Base-by-base conservation (phyloP, 2,888 invertebrate species). In the Xanthia togata region DNA sequence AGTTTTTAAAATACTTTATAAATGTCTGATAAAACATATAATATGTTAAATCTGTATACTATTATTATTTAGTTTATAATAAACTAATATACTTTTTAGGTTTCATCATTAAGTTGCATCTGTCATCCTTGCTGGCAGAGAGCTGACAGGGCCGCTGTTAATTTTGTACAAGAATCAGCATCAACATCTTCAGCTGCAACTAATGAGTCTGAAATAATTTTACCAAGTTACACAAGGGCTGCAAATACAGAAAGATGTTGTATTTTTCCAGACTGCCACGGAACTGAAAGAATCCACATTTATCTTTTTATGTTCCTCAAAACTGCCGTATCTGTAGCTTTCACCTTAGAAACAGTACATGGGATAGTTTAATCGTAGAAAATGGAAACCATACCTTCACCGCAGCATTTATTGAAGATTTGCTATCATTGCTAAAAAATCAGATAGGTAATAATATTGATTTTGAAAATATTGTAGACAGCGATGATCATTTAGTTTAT, bases 401-500 rank as follows among this genome's bases (percentile, higher is more conserved):
- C 9, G 38, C 68, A 20, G 26, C n/a, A 47, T 68, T 68, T 9
- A 65, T 76, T 71, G 71, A 76, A 76, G 76, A 26, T 59, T 59
- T 70, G 31, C n/a, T 38, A 31, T 72, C 65, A 41, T 65, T 71
- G 4, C 31, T 76, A 60, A 76, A 72, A 72, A 72, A 65, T 50
- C 65, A 67, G 31, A 76, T 67, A 26, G 65, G 76, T 26, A 68
- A 72, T 55, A 76, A 73, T 55, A 67, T 76, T 73, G 67, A 73
- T 60, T 76, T 76, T 65, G 72, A 65, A 76, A 76, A 76, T 76
- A 76, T 76, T 60, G 76, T 59, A 70, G 69, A 44, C 6, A 41
- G 41, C 14, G 14, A 41, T 59, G 59, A 70, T 14, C 59, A 44
- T 0, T 70, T 70, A 59, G 69, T 70, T 44, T 44, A 44, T 70